Evolutionary conservation across 2,888 invertebrate genomes (phyloP), one percentile per base, ranked within the genome.

Genomic region (Apocheima hispidaria): DNA sequence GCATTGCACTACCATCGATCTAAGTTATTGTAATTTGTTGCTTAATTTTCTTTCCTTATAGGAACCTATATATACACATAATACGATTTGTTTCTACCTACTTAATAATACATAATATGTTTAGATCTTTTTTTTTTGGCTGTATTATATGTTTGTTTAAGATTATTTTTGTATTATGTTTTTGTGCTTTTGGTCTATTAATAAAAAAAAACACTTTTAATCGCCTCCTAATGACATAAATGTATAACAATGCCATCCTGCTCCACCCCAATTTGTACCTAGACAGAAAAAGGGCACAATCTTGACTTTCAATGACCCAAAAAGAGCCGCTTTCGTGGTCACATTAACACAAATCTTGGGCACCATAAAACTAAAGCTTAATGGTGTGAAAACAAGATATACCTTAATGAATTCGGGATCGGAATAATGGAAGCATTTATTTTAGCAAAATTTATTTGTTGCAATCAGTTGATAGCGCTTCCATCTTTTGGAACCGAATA

Each of bases 361-460:
- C 6, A 51, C 59, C 51, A 41, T 63, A 55, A 63, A 63, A 59
- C 63, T 59, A 50, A 59, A 59, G 59, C 54, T 59, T 63, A 63
- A 63, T 63, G 63, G 63, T 48, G 59, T 55, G 63, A 63, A 63
- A 63, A 50, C 51, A 33, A 59, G 63, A 63, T 63, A 63, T 62
- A 62, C 57, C 57, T 57, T 62, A 62, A 62, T 62, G 62, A 62
- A 60, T 50, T 60, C 38, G 38, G 43, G 43, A 50, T 50, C 23
- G 49, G 59, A 21, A 48, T 18, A 38, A 54, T 35, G 60, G 16
- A 16, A 44, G 18, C 49, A 18, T 40, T 60, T 49, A 53, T 35
- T 49, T 48, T 21, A 21, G 16, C 21, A 16, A 36, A 49, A 50
- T 38, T 30, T 43, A 44, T 36, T 43, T 58, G 28, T 33, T 43